These are phyloP conservation scores for Lamellibrachia satsuma DNA, from an alignment of 2,888 invertebrate genomes.

Conservation along the genomic window DNA sequence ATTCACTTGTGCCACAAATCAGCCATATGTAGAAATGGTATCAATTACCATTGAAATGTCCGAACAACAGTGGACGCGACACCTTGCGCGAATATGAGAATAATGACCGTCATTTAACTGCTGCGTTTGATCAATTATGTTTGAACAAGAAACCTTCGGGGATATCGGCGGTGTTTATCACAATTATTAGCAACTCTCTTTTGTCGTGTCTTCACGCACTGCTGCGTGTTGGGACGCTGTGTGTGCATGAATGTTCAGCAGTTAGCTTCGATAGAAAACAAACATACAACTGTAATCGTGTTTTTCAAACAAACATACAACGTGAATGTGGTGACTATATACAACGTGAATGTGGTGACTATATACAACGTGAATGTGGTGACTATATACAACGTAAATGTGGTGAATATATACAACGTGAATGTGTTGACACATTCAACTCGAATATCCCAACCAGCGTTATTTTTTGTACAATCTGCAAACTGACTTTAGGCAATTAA, in stretches of 20 bases:
- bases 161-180: not conserved
- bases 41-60: not conserved
- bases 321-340: too few species aligned
- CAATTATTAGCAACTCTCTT: not conserved
- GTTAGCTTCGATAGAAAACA: too few species aligned
- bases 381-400: not conserved
- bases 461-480: not conserved
- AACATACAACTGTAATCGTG: too few species aligned
- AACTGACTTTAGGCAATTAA: not conserved
- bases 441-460: not conserved
- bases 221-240: not conserved
- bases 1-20: not conserved
- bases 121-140: not conserved
- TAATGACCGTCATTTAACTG: not conserved
- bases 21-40: not conserved
- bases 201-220: not conserved
- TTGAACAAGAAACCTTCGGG: not conserved
- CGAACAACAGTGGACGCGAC: not conserved
- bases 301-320: too few species aligned
- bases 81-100: not conserved
- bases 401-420: not conserved
- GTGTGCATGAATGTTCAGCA: too few species aligned
- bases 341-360: too few species aligned
- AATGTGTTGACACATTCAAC: not conserved
- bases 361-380: too few species aligned